Evolutionary conservation across 1,140 invertebrate genomes (phyloP).

Genomic region (Phymorhynchus buccinoides): DNA sequence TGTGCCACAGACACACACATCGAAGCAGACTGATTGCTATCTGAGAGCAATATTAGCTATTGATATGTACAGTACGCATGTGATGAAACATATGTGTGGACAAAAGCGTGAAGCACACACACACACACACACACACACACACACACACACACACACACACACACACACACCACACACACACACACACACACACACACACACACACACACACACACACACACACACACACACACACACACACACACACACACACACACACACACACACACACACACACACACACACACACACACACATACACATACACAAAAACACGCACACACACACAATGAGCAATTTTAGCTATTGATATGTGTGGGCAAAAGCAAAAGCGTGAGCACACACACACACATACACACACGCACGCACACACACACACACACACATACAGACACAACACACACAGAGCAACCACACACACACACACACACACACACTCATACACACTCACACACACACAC

Average conservation of each 20-base stretch:
- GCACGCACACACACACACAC: conserved; percentile 36
- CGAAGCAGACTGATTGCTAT: neutral
- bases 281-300: neutral
- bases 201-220: conserved; percentile 15
- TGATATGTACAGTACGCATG: neutral
- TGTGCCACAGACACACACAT: neutral
- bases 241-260: conserved; percentile 31
- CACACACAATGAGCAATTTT: too few relatives aligned
- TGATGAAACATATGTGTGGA: too few relatives aligned
- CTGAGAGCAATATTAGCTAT: too few relatives aligned
- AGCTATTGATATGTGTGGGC: too few relatives aligned
- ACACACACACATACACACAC: conserved; percentile 22
- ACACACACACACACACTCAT: neutral
- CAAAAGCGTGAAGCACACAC: too few relatives aligned
- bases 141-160: conserved; percentile 12
- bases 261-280: conserved; percentile 32
- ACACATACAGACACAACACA: conserved; percentile 30
- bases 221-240: conserved; percentile 28
- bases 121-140: conserved; percentile 18
- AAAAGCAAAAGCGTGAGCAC: neutral
- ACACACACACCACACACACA: conserved; percentile 21
- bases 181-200: conserved; percentile 12
- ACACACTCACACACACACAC: too few relatives aligned
- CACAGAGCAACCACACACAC: too few relatives aligned
- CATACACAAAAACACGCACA: conserved; percentile 25